Evolutionary conservation across 2,113 vertebrate species (phyloP).

Genomic region (Tringa solitaria): DNA sequence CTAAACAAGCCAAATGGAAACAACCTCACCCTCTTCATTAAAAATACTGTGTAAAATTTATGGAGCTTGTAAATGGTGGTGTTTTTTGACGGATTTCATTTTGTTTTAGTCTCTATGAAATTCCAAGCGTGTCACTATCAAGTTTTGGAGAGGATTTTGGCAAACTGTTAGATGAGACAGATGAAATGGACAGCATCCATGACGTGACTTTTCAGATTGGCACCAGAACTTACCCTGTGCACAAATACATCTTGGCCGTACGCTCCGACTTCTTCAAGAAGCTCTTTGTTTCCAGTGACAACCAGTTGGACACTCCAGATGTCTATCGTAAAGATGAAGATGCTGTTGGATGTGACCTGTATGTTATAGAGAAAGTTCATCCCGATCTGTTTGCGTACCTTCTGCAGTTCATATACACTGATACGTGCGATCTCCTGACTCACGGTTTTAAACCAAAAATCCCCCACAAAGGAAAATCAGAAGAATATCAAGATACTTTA

Average conservation of each 20-base stretch:
- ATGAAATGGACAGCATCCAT: conserved; percentile 93
- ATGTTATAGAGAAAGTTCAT: conserved; percentile 87
- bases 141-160: conserved; percentile 87
- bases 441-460: conserved; percentile 81
- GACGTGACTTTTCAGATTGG: conserved; percentile 92
- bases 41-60: neutral
- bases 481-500: conserved; percentile 77
- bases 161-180: conserved; percentile 83
- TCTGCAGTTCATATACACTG: conserved; percentile 91
- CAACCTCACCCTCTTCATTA: neutral
- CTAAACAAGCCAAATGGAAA: neutral
- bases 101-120: conserved; percentile 88
- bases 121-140: conserved; percentile 87
- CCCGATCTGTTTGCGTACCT: conserved; percentile 86
- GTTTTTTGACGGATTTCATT: neutral
- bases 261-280: conserved; percentile 90
- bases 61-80: neutral
- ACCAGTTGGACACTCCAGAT: conserved; percentile 65
- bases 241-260: conserved; percentile 90
- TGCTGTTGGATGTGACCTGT: conserved; percentile 86
- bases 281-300: conserved; percentile 73
- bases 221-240: conserved; percentile 84
- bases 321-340: conserved; percentile 84
- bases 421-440: conserved; percentile 90
- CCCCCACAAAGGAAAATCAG: conserved; percentile 39